Evolutionary conservation across 2,113 vertebrate species (phyloP), one percentile per base, ranked within the genome.

Genomic region (Chaenogobius annularis): DNA sequence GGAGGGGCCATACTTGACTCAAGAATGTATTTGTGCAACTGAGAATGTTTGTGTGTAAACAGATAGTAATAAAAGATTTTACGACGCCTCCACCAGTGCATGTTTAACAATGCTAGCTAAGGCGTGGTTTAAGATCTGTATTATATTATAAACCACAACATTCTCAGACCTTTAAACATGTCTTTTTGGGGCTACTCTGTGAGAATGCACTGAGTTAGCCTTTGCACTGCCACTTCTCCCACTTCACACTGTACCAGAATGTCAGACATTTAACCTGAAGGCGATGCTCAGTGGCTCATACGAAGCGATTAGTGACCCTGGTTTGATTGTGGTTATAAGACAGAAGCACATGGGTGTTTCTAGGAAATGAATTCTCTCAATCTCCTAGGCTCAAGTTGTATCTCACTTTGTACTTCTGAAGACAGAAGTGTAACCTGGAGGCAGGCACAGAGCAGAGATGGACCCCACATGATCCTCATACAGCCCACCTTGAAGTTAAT

Each of bases 141-240:
- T 87, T 84, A 74, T 76, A 79, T 64, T 62, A 74, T 77, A 84
- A 85, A 90, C 86, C 83, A 80, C 85, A 88, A 72, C 82, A 89
- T 92, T 91, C 86, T 88, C 85, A 92, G 86, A 89, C 85, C 67
- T 81, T 75, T 46, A 88, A 84, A 72, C 87, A 87, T 83, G 79
- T 85, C 62, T 47, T 55, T 79, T 84, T 68, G 66, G 83, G 67
- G 67, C 80, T 74, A 52, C 75, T 67, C 77, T 70, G 67, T 76
- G 52, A 72, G 76, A 61, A 72, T 81, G 70, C 37, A 64, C 37
- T 72, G 54, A 67, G 58, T 81, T 59, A 63, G 14, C 64, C 58
- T 44, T 52, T 61, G 50, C 52, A 61, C 52, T 35, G 48, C 44
- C 67, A 66, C 46, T 70, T 7, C 26, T 61, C 40, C 13, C 47